These are phyloP conservation scores for Ethmia dodecea DNA, from an alignment of 2,888 invertebrate species.

Conservation along the genomic window DNA sequence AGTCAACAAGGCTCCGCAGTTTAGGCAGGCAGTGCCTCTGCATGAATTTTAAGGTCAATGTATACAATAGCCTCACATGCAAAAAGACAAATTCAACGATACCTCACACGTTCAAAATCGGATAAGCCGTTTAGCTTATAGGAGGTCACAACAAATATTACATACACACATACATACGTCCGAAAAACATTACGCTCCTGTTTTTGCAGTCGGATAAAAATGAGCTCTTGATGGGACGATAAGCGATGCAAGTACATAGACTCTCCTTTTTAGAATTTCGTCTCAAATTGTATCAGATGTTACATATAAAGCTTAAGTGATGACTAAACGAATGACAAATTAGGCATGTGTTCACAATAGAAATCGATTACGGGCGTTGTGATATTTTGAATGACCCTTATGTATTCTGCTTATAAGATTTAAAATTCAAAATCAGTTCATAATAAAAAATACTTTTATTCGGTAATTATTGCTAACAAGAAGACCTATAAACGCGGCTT, in stretches of 20 bases:
- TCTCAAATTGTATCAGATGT: not conserved
- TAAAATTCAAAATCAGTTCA: not conserved
- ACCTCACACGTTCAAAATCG: too few relatives aligned
- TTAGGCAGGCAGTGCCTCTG: too few relatives aligned
- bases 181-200: too few relatives aligned
- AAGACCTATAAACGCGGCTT: not conserved
- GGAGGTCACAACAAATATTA: too few relatives aligned
- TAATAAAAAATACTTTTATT: not conserved
- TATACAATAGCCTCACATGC: too few relatives aligned
- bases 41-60: too few relatives aligned
- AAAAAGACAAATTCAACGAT: too few relatives aligned
- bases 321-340: not conserved
- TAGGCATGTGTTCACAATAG: not conserved
- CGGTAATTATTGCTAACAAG: not conserved
- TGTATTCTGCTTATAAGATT: not conserved
- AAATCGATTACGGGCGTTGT: not conserved
- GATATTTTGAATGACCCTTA: not conserved
- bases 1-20: too few relatives aligned
- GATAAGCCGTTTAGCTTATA: too few relatives aligned
- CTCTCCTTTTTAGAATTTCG: constrained; percentile 1
- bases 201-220: too few relatives aligned
- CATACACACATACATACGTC: too few relatives aligned
- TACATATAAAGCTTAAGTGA: not conserved
- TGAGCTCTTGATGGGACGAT: too few relatives aligned
- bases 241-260: constrained; percentile 1